Base-by-base conservation (phyloP, 2,113 vertebrate genomes). In the Neomonachus schauinslandi region DNA sequence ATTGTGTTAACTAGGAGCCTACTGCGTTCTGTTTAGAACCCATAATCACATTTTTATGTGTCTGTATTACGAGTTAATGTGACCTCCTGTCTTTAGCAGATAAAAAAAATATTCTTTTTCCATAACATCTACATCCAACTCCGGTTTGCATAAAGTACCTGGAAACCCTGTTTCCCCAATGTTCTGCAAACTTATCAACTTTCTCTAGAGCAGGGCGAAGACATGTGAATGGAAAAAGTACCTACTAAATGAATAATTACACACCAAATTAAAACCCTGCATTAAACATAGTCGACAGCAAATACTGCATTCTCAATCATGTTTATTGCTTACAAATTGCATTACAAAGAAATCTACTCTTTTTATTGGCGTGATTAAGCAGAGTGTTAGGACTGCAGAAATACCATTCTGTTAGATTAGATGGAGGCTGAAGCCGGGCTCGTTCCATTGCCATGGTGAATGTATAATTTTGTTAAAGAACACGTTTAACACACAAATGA, bases 1-100 rank as follows among this genome's bases (percentile, higher is more conserved):
- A 99, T 99, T 98, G 99, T 99, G 98, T 98, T 99, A 99, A 99
- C 99, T 98, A 99, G 99, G 98, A 98, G 98, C 99, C 99, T 96
- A 98, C 99, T 98, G 99, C 71, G 98, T 98, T 98, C 99, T 98
- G 98, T 98, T 98, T 98, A 98, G 98, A 98, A 97, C 98, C 93
- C 98, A 67, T 99, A 98, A 99, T 98, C 98, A 98, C 98, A 98
- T 99, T 99, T 99, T 98, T 98, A 99, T 99, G 98, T 97, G 98
- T 97, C 98, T 97, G 98, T 98, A 98, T 98, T 98, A 98, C 39
- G 98, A 98, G 98, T 98, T 99, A 99, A 99, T 99, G 98, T 98
- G 98, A 99, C 98, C 99, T 98, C 98, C 98, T 98, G 98, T 98
- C 98, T 99, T 98, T 79, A 94, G 98, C 97, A 97, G 98, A 98